Conservation (phyloP, 2,797 vertebrate genomes). For the Pangasius mekongensis region DNA sequence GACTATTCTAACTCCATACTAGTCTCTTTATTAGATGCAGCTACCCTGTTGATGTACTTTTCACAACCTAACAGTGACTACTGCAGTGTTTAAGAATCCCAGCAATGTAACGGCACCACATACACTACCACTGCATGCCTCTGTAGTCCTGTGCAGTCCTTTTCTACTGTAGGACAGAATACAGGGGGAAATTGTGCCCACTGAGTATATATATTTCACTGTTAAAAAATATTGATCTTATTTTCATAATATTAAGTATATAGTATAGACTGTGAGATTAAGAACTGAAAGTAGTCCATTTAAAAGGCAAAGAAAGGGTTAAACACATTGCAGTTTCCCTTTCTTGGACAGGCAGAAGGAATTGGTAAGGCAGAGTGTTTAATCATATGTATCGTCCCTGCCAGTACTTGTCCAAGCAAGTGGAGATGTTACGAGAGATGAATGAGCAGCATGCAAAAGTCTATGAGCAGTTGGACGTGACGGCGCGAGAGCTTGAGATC, state of each 20-base stretch:
- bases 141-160: neutral
- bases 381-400: neutral
- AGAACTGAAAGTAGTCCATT: neutral
- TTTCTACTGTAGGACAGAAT: neutral
- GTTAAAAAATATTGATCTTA: neutral
- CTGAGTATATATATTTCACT: neutral
- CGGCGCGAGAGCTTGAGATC: conserved; percentile 91
- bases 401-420: conserved; percentile 94
- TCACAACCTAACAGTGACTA: neutral
- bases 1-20: too few species aligned
- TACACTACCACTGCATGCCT: neutral
- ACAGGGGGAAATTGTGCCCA: neutral
- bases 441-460: conserved; percentile 97
- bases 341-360: neutral
- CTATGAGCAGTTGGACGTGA: conserved; percentile 95
- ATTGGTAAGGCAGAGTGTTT: neutral
- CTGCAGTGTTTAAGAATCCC: too few species aligned
- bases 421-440: conserved; percentile 91
- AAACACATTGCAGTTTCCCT: neutral
- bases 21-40: neutral
- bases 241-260: neutral
- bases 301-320: neutral
- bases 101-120: neutral
- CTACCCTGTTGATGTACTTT: neutral
- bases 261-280: neutral